A percentile compares a stretch with the other conserved stretches of the same genome.
Evolutionary conservation across 2,888 invertebrate species (phyloP).

Genomic region (Hermaeophaga mercurialis): DNA sequence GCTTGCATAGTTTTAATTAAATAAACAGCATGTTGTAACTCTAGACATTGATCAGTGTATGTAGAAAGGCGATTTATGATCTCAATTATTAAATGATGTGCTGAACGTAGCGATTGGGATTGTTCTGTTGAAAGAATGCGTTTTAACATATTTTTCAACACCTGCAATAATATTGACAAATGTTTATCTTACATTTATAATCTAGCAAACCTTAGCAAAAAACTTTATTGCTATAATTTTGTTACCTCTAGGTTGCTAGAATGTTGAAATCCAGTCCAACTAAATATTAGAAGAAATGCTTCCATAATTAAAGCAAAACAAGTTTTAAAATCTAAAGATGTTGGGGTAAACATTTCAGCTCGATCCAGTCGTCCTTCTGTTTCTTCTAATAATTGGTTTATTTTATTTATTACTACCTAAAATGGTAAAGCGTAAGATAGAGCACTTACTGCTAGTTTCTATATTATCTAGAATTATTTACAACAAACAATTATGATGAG

Average conservation of each 20-base stretch:
- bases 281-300: conserved; percentile 57
- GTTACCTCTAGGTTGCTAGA: conserved; percentile 45
- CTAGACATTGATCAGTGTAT: conserved; percentile 61
- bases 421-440: too few species aligned
- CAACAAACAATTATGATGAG: too few species aligned
- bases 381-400: conserved; percentile 57
- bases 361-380: conserved; percentile 65
- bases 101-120: conserved; percentile 45
- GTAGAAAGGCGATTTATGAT: conserved; percentile 57
- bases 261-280: conserved; percentile 60
- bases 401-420: conserved; percentile 40
- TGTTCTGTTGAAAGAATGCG: conserved; percentile 52
- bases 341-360: conserved; percentile 61
- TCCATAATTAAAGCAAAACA: conserved; percentile 56
- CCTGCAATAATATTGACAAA: conserved; percentile 27
- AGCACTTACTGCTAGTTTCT: too few species aligned
- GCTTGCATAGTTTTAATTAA: conserved; percentile 62
- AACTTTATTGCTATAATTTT: neutral
- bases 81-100: conserved; percentile 51
- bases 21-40: conserved; percentile 62
- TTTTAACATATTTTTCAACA: conserved; percentile 62
- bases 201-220: neutral
- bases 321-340: conserved; percentile 59
- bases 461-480: too few species aligned
- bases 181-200: neutral